A percentile compares a stretch with the other conserved stretches of the same genome.
Evolutionary conservation across 2,797 vertebrate species (phyloP).

Genomic region (Megalops cyprinoides): DNA sequence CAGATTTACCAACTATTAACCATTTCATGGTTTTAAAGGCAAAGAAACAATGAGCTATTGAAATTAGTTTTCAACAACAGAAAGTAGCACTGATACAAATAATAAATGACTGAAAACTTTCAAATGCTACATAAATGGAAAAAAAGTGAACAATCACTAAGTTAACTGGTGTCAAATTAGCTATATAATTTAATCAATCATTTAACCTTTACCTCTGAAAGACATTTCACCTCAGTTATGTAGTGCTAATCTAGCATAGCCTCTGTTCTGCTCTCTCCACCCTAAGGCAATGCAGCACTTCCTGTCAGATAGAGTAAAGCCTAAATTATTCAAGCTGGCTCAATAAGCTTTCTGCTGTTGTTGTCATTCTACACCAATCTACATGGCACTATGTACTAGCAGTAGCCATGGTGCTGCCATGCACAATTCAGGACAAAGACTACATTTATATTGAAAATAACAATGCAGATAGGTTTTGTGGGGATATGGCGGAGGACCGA

Average conservation of each 20-base stretch:
- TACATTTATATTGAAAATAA: background rate
- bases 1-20: background rate
- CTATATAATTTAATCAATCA: background rate
- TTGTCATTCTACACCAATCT: background rate
- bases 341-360: conserved; percentile 11
- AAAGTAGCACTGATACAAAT: background rate
- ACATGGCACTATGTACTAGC: background rate
- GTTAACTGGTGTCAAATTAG: no score
- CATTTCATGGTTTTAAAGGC: background rate
- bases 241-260: no score
- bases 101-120: background rate
- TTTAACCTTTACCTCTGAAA: background rate
- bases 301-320: background rate
- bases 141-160: no score
- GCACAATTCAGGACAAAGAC: background rate
- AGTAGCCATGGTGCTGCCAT: background rate
- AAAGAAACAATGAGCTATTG: background rate
- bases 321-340: conserved; percentile 28
- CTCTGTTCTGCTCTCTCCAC: background rate
- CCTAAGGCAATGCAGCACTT: background rate
- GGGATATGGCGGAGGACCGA: background rate
- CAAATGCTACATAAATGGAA: no score
- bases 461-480: background rate
- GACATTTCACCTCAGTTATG: background rate
- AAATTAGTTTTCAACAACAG: background rate